Percentiles rank a stretch among this genome's conserved stretches.
These are phyloP conservation scores for Apis dorsata DNA, from an alignment of 1,140 invertebrate genomes.

Conservation along the genomic window DNA sequence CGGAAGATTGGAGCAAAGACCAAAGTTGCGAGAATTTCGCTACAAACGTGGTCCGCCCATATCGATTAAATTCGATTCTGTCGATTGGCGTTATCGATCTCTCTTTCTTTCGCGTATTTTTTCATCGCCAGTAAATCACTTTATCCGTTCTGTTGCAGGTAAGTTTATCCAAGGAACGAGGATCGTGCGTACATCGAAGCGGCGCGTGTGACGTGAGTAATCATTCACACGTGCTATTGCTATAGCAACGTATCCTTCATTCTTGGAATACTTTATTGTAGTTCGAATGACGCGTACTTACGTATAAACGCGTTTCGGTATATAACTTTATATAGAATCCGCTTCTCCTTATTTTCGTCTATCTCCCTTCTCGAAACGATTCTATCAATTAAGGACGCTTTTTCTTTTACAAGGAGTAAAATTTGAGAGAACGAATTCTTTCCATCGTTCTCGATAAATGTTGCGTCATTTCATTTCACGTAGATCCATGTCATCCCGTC, in stretches of 20 bases:
- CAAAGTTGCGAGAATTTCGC: neutral
- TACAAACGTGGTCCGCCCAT: neutral
- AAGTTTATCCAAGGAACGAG: slow-evolving; percentile 44
- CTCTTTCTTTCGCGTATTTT: no score
- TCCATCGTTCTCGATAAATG: no score
- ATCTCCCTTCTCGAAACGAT: slow-evolving; percentile 12
- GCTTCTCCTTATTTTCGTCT: neutral
- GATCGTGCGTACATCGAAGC: neutral
- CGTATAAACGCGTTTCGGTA: no score
- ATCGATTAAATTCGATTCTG: no score
- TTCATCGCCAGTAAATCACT: slow-evolving; percentile 8
- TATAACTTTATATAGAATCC: neutral
- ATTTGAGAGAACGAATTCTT: no score
- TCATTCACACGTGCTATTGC: slow-evolving; percentile 14
- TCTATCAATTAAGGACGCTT: neutral
- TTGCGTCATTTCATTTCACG: no score
- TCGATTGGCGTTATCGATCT: no score
- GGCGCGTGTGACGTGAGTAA: slow-evolving; percentile 44
- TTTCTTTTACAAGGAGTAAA: no score
- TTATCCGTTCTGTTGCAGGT: slow-evolving; percentile 59
- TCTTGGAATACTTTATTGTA: slow-evolving; percentile 41
- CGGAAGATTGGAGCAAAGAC: neutral
- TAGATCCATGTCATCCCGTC: no score
- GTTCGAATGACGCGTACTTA: slow-evolving; percentile 14
- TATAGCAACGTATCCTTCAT: slow-evolving; percentile 16